Evolutionary conservation across 2,888 invertebrate genomes (phyloP), one percentile per base, ranked within the genome.

Genomic region (Andricus quercusramuli): DNA sequence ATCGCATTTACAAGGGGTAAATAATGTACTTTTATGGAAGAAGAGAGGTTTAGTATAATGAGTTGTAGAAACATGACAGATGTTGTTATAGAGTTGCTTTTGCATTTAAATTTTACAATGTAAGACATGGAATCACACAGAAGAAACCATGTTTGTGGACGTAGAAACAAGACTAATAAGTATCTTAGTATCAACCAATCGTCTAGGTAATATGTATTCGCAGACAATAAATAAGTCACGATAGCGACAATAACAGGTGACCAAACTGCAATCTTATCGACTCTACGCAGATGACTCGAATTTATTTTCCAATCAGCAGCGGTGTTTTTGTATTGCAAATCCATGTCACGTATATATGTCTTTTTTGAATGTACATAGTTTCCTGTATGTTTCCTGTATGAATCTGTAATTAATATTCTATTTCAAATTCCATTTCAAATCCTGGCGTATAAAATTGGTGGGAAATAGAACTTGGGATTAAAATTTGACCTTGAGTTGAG

Each of bases 241-340:
- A 86, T 89, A 86, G 85, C 83, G 84, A 78, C 81, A 80, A 82
- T 68, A 77, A 78, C 80, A 78, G 77, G 51, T 77, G 79, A 80
- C 41, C 80, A 66, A 81, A 78, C 78, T 77, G 83, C 84, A 87
- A 88, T 89, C 87, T 88, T 88, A 89, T 89, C 89, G 81, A 78
- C 83, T 64, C 77, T 77, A 81, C 84, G 87, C 84, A 85, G 85
- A 86, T 86, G 86, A 85, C 85, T 85, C 84, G 84, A 88, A 88
- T 89, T 87, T 86, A 84, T 87, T 88, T 88, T 87, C 82, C 85
- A 86, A 87, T 88, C 82, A 84, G 79, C 80, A 79, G 64, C 68
- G 67, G 83, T 62, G 81, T 77, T 85, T 74, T 74, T 83, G 83
- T 83, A 84, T 85, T 84, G 85, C 79, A 83, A 78, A 76, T 78